Conservation (phyloP, 2,113 vertebrate species). For the Trinectes maculatus region DNA sequence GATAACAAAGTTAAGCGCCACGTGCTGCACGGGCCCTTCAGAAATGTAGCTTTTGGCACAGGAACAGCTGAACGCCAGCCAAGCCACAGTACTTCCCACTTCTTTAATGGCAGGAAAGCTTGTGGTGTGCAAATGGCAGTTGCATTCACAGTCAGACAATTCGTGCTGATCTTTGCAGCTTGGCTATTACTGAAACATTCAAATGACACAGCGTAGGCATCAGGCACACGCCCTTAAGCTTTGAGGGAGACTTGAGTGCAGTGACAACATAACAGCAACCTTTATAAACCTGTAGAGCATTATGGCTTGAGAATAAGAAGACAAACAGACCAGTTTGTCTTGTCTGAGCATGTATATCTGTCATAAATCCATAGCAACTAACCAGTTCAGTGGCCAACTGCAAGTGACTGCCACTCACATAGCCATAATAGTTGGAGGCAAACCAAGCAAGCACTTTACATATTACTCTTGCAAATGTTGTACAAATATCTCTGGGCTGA, state of each 20-base stretch:
- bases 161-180: slow-evolving; percentile 34
- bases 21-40: slow-evolving; percentile 53
- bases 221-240: slow-evolving; percentile 40
- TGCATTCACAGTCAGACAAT: slow-evolving; percentile 8
- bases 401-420: slow-evolving; percentile 22
- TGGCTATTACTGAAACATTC: slow-evolving; percentile 26
- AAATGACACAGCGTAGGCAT: slow-evolving; percentile 17
- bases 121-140: slow-evolving; percentile 32
- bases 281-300: slow-evolving; percentile 26
- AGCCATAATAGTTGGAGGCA: slow-evolving; percentile 26
- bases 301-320: slow-evolving; percentile 40
- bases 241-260: slow-evolving; percentile 21
- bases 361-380: slow-evolving; percentile 53
- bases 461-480: slow-evolving; percentile 50
- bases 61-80: slow-evolving; percentile 76
- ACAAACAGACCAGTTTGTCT: slow-evolving; percentile 56
- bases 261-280: slow-evolving; percentile 26
- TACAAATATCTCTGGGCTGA: slow-evolving; percentile 47
- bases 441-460: slow-evolving; percentile 47
- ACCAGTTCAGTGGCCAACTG: slow-evolving; percentile 55
- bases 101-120: slow-evolving; percentile 37
- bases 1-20: slow-evolving; percentile 48
- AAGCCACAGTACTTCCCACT: slow-evolving; percentile 59
- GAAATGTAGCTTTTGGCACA: slow-evolving; percentile 77
- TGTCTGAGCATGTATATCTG: slow-evolving; percentile 48